Base-by-base conservation (phyloP, 2,888 invertebrate genomes). In the Drosophila kokeensis region DNA sequence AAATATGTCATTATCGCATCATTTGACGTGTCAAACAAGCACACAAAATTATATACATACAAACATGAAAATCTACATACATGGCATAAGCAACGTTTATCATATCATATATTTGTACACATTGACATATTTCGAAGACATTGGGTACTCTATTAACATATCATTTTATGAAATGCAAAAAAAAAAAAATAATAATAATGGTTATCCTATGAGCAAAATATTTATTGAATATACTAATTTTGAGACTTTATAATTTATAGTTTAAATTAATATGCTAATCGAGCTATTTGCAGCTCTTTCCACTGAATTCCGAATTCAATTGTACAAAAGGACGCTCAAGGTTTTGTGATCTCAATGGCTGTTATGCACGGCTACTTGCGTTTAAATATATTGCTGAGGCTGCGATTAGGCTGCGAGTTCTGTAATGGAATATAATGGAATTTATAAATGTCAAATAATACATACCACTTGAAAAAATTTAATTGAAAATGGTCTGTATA, bases 341-440 rank as follows among this genome's bases (percentile, higher is more conserved):
- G 27, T 48, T 24, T 8, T 18, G 13, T 67, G 45, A 40, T 61
- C 42, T 52, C 15, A 21, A 59, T 24, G 54, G 61, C 24, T 40
- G 68, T 29, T 30, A 42, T 52, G 36, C 11, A 49, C 62, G 53
- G 29, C 69, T 89, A 92, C 65, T 92, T 93, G 73, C 92, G 91
- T 75, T 92, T 92, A 69, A 93, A 93, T 70, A 93, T 91, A 81
- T 83, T 92, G 81, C 93, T 93, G 42, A 93, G 87, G 15, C 93
- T 91, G 76, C 92, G 85, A 76, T 89, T 92, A 15, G 93, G 93
- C 36, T 93, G 92, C 4, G 92, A 89, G 52, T 93, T 93, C 93
- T 93, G 92, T 42, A 91, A 89, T 79, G 60, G 62, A 40, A 74
- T 40, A 68, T 29, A 21, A 82, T 21, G 32, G 36, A 72, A 64